Evolutionary conservation across 2,113 vertebrate genomes (phyloP).

Genomic region (Hippocampus barbouri): DNA sequence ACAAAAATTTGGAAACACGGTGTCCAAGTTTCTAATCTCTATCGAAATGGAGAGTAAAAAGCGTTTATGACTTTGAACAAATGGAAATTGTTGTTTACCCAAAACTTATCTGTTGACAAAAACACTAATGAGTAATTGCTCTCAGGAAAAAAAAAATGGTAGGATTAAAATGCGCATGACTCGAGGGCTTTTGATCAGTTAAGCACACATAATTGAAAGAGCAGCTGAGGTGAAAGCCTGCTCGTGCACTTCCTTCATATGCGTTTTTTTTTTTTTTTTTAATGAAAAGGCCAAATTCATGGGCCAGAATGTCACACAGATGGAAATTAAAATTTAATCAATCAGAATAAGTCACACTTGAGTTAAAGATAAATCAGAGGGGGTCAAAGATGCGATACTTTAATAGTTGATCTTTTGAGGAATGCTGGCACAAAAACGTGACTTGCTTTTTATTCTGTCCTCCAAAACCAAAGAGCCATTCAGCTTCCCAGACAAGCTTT

Average conservation of each 20-base stretch:
- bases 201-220: slow-evolving; percentile 31
- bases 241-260: slow-evolving; percentile 10
- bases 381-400: background rate
- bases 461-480: slow-evolving; percentile 39
- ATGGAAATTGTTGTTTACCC: background rate
- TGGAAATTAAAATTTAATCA: background rate
- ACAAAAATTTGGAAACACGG: no score
- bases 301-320: background rate
- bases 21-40: no score
- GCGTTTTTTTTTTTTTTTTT: no score
- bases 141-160: background rate
- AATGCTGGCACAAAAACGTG: slow-evolving; percentile 41
- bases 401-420: background rate
- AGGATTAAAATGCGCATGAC: slow-evolving; percentile 9
- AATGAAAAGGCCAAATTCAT: background rate
- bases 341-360: background rate
- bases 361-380: slow-evolving; percentile 3
- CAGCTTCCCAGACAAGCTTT: slow-evolving; percentile 26
- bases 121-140: background rate
- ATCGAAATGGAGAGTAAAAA: background rate
- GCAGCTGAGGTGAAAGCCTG: slow-evolving; percentile 35
- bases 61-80: background rate
- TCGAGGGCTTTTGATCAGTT: slow-evolving; percentile 57
- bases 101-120: background rate
- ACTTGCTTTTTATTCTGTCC: slow-evolving; percentile 21